Evolutionary conservation across 2,113 vertebrate species (phyloP), one percentile per base, ranked within the genome.

Genomic region (Spea multiplicata): DNA sequence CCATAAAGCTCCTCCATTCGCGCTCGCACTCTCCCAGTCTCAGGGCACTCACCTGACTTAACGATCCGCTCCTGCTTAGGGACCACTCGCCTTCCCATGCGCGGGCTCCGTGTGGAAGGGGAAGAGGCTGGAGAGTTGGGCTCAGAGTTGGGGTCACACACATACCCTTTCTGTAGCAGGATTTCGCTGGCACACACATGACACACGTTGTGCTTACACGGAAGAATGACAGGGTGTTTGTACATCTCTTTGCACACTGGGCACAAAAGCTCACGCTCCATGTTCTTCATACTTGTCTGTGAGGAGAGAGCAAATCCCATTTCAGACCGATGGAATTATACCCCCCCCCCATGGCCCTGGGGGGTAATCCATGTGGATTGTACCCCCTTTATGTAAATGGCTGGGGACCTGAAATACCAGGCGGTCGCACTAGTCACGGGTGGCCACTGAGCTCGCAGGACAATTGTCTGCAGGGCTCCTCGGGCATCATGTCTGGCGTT

Each of bases 231-330:
- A 0, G 97, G 97, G 90, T 99, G 96, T 88, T 95, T 98, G 87
- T 96, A 96, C 92, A 97, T 96, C 83, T 96, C 97, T 57, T 96
- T 95, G 84, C 97, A 99, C 87, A 96, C 93, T 0, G 95, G 96
- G 76, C 97, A 99, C 46, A 93, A 91, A 83, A 99, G 91, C 84
- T 99, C 96, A 67, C 92, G 90, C 83, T 97, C 96, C 94, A 99
- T 97, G 75, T 95, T 98, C 93, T 96, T 97, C 95, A 98, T 97
- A 87, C 94, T 95, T n/a, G 95, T 95, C 97, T 98, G 87, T 8
- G 78, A 82, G 53, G 83, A 74, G 86, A n/a, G 30, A 70, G 47
- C 6, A 16, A 30, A 30, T 30, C 30, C 30, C 30, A 30, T 30
- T 30, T 30, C 30, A 30, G 30, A 30, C 30, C 30, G 30, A 30